These are phyloP conservation scores for Carlito syrichta DNA, from an alignment of 2,113 vertebrate genomes.

Conservation along the genomic window DNA sequence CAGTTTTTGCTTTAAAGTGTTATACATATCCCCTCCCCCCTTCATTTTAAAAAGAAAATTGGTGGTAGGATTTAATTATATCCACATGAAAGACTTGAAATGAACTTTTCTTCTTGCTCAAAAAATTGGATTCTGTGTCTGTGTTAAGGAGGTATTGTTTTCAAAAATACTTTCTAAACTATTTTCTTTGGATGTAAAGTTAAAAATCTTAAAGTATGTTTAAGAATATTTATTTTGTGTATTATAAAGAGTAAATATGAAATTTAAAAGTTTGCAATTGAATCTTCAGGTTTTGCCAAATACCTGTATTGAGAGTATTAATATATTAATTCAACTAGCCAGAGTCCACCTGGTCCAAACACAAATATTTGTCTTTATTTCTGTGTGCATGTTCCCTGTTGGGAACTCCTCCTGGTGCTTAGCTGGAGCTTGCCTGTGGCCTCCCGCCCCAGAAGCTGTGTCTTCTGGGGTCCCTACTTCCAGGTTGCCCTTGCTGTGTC, in stretches of 20 bases:
- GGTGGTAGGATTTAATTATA: not conserved
- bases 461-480: not conserved
- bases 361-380: not conserved
- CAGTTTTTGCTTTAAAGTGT: not conserved
- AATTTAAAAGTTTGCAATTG: not conserved
- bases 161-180: not conserved
- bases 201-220: not conserved
- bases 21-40: rapidly evolving
- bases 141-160: not conserved
- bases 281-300: not conserved
- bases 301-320: not conserved
- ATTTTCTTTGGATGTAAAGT: not conserved
- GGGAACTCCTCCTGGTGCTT: not conserved
- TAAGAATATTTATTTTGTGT: not conserved
- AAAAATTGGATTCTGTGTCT: not conserved
- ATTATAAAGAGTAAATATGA: not conserved
- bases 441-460: rapidly evolving
- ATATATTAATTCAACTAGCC: not conserved
- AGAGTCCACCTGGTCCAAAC: not conserved
- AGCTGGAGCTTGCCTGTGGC: not conserved
- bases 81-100: not conserved
- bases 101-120: not conserved
- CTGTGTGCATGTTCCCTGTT: not conserved
- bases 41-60: not conserved
- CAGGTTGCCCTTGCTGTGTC: not conserved